Conservation (phyloP, 2,888 invertebrate species). For the Amblyjoppa fuscipennis region DNA sequence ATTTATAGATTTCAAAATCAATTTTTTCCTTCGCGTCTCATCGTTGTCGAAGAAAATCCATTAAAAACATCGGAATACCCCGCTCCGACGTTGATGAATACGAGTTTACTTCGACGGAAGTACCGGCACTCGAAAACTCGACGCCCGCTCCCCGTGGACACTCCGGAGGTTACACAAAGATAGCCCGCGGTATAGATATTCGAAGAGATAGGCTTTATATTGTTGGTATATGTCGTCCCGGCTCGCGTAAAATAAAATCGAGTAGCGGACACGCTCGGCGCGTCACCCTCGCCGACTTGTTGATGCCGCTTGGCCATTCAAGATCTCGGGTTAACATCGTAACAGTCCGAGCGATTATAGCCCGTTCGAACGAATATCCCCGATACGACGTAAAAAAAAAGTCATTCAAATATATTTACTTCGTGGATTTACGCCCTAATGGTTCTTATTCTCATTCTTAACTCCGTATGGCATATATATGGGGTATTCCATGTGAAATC, state of each 20-base stretch:
- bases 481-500: too few relatives aligned
- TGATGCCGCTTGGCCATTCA: conserved; percentile 24
- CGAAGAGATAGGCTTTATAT: conserved; percentile 46
- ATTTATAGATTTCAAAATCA: too few relatives aligned
- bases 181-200: conserved; percentile 38
- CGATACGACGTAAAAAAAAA: not conserved
- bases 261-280: conserved; percentile 2
- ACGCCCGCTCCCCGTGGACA: conserved; percentile 7
- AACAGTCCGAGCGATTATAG: not conserved
- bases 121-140: not conserved
- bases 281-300: conserved; percentile 49
- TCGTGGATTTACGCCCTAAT: not conserved
- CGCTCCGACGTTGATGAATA: not conserved
- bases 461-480: not conserved
- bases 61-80: not conserved
- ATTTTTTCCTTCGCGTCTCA: not conserved
- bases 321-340: not conserved
- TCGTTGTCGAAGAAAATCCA: not conserved
- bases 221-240: conserved; percentile 15
- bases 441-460: not conserved
- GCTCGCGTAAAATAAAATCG: conserved; percentile 18
- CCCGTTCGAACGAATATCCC: not conserved
- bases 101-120: not conserved
- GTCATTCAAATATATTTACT: not conserved
- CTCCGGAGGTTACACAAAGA: conserved; percentile 9